Evolutionary conservation across 2,888 invertebrate genomes (phyloP).

Genomic region (Euzetes globulus): DNA sequence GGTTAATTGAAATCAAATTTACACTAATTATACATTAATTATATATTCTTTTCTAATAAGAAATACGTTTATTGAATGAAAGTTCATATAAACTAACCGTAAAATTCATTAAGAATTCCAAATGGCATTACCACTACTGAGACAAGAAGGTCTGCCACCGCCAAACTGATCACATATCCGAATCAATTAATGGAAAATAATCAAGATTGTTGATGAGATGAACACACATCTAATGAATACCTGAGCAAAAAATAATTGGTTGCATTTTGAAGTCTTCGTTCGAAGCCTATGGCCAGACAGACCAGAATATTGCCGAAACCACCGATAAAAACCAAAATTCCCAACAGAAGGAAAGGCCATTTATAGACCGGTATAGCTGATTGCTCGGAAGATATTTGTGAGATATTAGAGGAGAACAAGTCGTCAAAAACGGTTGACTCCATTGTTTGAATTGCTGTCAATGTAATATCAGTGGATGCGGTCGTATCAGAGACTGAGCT

Average conservation of each 20-base stretch:
- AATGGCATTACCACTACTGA: slow-evolving; percentile 92
- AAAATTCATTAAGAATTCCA: slow-evolving; percentile 83
- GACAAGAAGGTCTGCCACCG: slow-evolving; percentile 85
- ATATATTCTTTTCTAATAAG: too few species aligned
- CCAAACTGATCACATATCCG: slow-evolving; percentile 57
- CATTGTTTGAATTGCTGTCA: background rate
- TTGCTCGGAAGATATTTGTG: background rate
- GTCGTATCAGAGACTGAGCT: background rate
- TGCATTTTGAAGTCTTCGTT: slow-evolving; percentile 82
- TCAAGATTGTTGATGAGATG: background rate
- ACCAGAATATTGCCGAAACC: slow-evolving; percentile 86
- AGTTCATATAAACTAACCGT: slow-evolving; percentile 68
- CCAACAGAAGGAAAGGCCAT: slow-evolving; percentile 75
- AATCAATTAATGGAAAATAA: background rate
- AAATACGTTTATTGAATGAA: too few species aligned
- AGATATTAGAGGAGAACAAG: background rate
- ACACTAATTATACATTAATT: background rate
- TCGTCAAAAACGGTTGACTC: slow-evolving; percentile 1
- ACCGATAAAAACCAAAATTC: slow-evolving; percentile 76
- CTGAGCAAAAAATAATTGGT: slow-evolving; percentile 84
- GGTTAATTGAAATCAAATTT: background rate
- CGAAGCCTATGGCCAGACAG: slow-evolving; percentile 82
- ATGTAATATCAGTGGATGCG: background rate
- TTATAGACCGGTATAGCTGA: slow-evolving; percentile 52
- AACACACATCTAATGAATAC: background rate